Conservation (phyloP, 35 echinoderm and acorn worm genomes). For the Lytechinus variegatus region DNA sequence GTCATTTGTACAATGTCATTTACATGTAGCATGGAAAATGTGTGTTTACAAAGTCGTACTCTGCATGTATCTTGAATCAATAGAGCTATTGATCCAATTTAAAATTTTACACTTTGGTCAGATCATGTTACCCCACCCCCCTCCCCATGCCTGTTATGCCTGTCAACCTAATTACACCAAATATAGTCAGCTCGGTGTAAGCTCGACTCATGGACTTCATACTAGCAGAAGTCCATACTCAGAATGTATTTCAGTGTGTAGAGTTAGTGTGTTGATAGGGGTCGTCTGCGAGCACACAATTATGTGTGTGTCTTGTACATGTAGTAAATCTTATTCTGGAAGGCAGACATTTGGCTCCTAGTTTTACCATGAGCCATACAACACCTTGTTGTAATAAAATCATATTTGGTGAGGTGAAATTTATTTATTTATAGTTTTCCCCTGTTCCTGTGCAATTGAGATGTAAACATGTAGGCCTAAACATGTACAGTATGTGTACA, state of each 20-base stretch:
- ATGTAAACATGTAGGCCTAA: background rate
- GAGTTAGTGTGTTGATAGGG: background rate
- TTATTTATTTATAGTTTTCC: background rate
- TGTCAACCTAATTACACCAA: constrained; percentile 55
- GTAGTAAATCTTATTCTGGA: background rate
- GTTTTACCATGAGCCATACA: background rate
- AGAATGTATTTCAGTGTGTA: background rate
- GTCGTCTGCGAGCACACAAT: background rate
- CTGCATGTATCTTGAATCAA: background rate
- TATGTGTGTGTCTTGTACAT: background rate
- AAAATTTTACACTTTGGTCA: background rate
- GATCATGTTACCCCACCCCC: background rate
- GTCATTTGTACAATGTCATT: no score
- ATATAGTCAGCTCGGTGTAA: constrained; percentile 37
- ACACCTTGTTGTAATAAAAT: background rate
- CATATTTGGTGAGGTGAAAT: background rate
- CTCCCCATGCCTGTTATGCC: background rate
- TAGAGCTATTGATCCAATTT: background rate
- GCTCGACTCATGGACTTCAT: background rate
- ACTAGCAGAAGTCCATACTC: background rate
- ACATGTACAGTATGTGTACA: background rate
- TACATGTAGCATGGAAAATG: no score
- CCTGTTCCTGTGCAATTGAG: no score
- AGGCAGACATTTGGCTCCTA: background rate
- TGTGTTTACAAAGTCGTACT: no score